Percentiles rank a stretch among this genome's conserved stretches.
Evolutionary conservation across 2,888 invertebrate genomes (phyloP).

Genomic region (Serrognathus titanus): DNA sequence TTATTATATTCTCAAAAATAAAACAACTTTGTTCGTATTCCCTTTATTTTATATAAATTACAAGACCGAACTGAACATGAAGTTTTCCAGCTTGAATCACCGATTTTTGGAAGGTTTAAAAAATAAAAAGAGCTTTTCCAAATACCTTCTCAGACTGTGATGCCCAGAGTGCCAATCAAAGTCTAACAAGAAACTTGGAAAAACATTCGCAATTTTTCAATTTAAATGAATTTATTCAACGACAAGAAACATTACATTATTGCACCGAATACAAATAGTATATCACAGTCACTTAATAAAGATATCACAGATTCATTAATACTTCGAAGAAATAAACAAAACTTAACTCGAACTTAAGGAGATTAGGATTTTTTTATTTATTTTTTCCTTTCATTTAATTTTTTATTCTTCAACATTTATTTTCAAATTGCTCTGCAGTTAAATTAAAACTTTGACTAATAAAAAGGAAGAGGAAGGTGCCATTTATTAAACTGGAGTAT

Average conservation of each 20-base stretch:
- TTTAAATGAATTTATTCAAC: conserved; percentile 45
- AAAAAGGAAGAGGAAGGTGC: conserved; percentile 42
- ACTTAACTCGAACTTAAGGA: conserved; percentile 4
- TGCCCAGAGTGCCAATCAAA: conserved; percentile 18
- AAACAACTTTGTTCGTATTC: conserved; percentile 33
- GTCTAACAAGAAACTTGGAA: conserved; percentile 44
- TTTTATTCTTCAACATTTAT: conserved; percentile 1
- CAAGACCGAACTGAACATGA: conserved; percentile 16
- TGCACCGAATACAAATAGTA: conserved; percentile 34
- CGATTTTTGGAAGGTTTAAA: conserved; percentile 28
- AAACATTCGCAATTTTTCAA: conserved; percentile 33
- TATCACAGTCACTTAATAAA: conserved; percentile 34
- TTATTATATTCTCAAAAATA: conserved; percentile 27
- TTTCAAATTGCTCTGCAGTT: neutral
- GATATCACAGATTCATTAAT: conserved; percentile 4
- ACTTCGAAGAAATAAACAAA: conserved; percentile 18
- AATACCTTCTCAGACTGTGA: conserved; percentile 38
- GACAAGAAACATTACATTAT: conserved; percentile 35
- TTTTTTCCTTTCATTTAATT: conserved; percentile 2
- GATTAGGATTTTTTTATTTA: neutral
- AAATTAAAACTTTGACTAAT: conserved; percentile 10
- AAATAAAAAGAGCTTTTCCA: conserved; percentile 45
- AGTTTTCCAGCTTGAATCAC: conserved; percentile 18
- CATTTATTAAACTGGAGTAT: conserved; percentile 41
- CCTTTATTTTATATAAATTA: conserved; percentile 30